Percentiles rank a stretch among this genome's conserved stretches.
Evolutionary conservation across 1,140 invertebrate species (phyloP).

Genomic region (Bicyclus anynana): DNA sequence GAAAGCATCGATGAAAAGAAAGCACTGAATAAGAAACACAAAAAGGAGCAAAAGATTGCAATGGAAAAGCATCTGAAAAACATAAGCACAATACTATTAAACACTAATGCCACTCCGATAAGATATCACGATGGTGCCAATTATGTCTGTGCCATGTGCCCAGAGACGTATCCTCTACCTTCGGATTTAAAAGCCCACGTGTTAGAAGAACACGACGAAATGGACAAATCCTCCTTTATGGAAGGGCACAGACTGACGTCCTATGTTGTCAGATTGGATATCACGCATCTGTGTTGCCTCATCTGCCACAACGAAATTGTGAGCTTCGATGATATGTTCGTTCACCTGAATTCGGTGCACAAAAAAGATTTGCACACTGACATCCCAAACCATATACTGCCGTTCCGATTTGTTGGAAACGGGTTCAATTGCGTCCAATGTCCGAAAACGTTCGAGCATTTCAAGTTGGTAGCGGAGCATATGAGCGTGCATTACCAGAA

Average conservation of each 20-base stretch:
- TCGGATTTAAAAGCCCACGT: conserved; percentile 45
- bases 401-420: conserved; percentile 40
- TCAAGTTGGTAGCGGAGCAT: conserved; percentile 40
- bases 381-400: conserved; percentile 43
- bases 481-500: conserved; percentile 45
- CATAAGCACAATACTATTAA: conserved; percentile 38
- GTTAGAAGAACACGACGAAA: conserved; percentile 29
- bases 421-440: conserved; percentile 40
- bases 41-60: conserved; percentile 22
- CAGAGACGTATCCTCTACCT: conserved; percentile 30
- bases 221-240: conserved; percentile 30
- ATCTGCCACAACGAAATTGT: conserved; percentile 33
- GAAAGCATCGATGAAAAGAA: background rate
- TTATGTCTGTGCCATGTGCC: conserved; percentile 43
- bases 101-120: conserved; percentile 49
- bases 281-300: conserved; percentile 41
- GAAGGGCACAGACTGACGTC: conserved; percentile 34
- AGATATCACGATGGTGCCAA: conserved; percentile 27
- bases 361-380: conserved; percentile 31
- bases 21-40: conserved; percentile 6
- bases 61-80: conserved; percentile 37
- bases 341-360: conserved; percentile 37
- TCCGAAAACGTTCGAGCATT: conserved; percentile 34
- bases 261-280: conserved; percentile 49
- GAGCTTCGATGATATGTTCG: conserved; percentile 25